Percentiles rank a stretch among this genome's conserved stretches.
Evolutionary conservation across 2,797 vertebrate species (phyloP).

Genomic region (Lepilemur septentrionalis): DNA sequence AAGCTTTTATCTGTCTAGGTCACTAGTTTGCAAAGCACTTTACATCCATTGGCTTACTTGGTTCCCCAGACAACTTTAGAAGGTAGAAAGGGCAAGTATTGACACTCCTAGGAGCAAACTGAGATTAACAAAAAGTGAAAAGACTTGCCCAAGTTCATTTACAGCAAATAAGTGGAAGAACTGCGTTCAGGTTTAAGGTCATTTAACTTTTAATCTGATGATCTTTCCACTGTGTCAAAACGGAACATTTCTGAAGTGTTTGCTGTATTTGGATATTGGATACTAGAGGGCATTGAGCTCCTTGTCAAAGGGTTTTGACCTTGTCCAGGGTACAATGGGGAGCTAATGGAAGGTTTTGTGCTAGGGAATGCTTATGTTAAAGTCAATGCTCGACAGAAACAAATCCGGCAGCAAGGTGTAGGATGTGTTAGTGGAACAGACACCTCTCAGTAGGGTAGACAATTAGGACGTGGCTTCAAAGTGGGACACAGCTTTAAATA

Average conservation of each 20-base stretch:
- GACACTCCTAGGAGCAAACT: background rate
- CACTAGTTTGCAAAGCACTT: background rate
- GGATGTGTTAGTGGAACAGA: background rate
- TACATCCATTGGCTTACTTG: background rate
- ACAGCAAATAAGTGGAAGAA: background rate
- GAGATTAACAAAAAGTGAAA: background rate
- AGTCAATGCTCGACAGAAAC: background rate
- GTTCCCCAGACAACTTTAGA: background rate
- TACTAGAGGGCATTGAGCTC: background rate
- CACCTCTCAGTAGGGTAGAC: background rate
- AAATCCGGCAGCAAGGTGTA: background rate
- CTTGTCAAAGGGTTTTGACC: background rate
- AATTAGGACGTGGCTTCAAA: background rate
- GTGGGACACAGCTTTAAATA: background rate
- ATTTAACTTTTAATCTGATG: background rate
- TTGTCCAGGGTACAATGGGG: background rate
- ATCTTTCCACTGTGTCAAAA: background rate
- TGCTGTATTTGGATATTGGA: background rate
- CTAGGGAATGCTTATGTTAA: background rate
- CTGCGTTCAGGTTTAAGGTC: background rate
- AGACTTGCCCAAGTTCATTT: background rate
- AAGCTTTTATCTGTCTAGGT: background rate
- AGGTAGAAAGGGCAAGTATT: background rate
- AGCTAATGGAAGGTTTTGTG: background rate
- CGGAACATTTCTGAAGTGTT: background rate